phyloP scores from a whole-genome alignment of 2,888 invertebrate genomes.

The Sarcophaga rosellei region DNA sequence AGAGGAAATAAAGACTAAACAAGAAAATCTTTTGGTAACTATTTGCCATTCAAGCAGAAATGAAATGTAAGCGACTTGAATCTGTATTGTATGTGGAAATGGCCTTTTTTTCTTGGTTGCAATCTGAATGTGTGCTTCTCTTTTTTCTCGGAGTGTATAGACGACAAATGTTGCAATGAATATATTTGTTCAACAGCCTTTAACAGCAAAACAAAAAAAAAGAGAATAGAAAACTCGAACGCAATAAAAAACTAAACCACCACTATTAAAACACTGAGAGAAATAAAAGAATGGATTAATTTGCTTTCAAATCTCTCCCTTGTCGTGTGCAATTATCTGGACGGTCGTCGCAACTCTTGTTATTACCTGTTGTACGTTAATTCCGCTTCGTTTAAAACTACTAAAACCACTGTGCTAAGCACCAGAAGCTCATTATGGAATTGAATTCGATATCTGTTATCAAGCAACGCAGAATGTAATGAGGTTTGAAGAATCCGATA shows the following conservation, averaged over 20 bases:
- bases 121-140: conserved; percentile 6
- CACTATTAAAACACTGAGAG: conserved; percentile 34
- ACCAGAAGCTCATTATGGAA: too few species aligned
- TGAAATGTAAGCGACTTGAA: conserved; percentile 60
- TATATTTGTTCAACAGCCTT: conserved; percentile 75
- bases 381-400: too few species aligned
- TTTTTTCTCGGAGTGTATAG: conserved; percentile 45
- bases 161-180: conserved; percentile 79
- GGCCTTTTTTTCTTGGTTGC: conserved; percentile 1
- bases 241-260: conserved; percentile 60
- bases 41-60: conserved; percentile 79
- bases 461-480: too few species aligned
- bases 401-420: too few species aligned
- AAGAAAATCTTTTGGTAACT: conserved; percentile 78
- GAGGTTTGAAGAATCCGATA: too few species aligned
- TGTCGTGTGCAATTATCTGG: too few species aligned
- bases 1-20: conserved; percentile 42
- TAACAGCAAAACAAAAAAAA: conserved; percentile 35
- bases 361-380: too few species aligned
- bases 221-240: conserved; percentile 31
- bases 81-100: conserved; percentile 37
- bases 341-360: too few species aligned
- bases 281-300: background rate
- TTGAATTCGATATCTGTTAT: too few species aligned
- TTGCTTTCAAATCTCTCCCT: too few species aligned